Conservation (phyloP, 1,140 invertebrate species). For the Acromyrmex heyeri region DNA sequence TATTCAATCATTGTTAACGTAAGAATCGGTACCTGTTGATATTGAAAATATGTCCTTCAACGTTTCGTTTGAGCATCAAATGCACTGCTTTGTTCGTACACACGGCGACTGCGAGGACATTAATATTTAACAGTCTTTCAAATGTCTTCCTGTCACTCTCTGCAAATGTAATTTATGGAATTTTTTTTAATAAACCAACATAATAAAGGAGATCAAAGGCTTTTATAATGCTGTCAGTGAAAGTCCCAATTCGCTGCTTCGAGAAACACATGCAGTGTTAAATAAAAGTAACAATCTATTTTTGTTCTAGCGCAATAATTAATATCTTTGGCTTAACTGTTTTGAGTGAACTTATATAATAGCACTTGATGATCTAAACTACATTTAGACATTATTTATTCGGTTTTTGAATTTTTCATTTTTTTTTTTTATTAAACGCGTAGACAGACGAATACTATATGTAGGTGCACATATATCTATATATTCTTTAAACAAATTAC, state of each 20-base stretch:
- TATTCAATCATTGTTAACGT: not conserved
- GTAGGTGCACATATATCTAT: not conserved
- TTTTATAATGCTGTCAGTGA: constrained; percentile 17
- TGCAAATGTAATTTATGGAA: constrained; percentile 76
- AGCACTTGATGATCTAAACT: not conserved
- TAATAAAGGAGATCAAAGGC: constrained; percentile 42
- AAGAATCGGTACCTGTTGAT: constrained; percentile 86
- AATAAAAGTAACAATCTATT: not conserved
- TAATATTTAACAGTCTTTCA: constrained; percentile 87
- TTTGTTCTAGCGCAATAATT: not conserved
- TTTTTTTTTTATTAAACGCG: not conserved
- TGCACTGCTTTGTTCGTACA: constrained; percentile 86
- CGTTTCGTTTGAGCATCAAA: constrained; percentile 86
- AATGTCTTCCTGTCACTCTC: constrained; percentile 84
- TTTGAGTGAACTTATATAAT: not conserved
- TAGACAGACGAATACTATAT: too few relatives aligned
- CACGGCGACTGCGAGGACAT: constrained; percentile 87
- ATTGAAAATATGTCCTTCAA: constrained; percentile 89
- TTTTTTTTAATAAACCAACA: constrained; percentile 72
- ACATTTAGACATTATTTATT: not conserved
- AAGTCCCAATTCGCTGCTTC: not conserved
- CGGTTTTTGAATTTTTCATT: not conserved
- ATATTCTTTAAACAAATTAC: not conserved
- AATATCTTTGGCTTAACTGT: not conserved
- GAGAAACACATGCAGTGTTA: not conserved